Evolutionary conservation across 1,140 invertebrate genomes (phyloP).

Genomic region (Heliconius hermathena): DNA sequence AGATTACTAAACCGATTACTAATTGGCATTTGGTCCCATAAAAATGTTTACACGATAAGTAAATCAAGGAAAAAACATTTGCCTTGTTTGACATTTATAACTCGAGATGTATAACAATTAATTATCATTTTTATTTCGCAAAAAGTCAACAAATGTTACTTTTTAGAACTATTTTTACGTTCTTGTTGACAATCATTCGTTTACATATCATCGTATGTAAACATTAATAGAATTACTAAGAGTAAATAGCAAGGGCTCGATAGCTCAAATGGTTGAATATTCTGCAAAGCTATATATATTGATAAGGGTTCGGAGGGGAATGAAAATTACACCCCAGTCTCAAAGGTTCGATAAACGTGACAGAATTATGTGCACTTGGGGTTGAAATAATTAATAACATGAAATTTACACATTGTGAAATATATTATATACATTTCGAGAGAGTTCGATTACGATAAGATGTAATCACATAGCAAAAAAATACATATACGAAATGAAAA

Average conservation of each 20-base stretch:
- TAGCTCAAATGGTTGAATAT: background rate
- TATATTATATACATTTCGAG: background rate
- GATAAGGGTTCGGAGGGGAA: slow-evolving; percentile 35
- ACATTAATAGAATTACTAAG: background rate
- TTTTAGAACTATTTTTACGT: background rate
- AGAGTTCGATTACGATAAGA: too few relatives aligned
- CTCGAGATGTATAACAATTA: too few relatives aligned
- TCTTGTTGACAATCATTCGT: background rate
- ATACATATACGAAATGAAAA: too few relatives aligned
- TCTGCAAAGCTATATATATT: slow-evolving; percentile 11
- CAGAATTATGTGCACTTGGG: slow-evolving; percentile 40
- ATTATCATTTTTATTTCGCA: too few relatives aligned
- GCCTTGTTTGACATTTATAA: too few relatives aligned
- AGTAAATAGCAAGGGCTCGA: background rate
- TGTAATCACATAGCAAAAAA: too few relatives aligned
- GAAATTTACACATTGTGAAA: background rate
- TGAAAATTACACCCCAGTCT: slow-evolving; percentile 48
- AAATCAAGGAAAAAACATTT: too few relatives aligned
- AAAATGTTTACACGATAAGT: too few relatives aligned
- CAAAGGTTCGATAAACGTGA: slow-evolving; percentile 31
- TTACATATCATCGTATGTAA: background rate
- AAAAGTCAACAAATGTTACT: too few relatives aligned
- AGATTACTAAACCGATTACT: too few relatives aligned
- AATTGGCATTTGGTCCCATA: too few relatives aligned
- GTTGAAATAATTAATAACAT: slow-evolving; percentile 15